These are phyloP conservation scores for Calameuta filiformis DNA, from an alignment of 2,888 invertebrate genomes.

Conservation along the genomic window DNA sequence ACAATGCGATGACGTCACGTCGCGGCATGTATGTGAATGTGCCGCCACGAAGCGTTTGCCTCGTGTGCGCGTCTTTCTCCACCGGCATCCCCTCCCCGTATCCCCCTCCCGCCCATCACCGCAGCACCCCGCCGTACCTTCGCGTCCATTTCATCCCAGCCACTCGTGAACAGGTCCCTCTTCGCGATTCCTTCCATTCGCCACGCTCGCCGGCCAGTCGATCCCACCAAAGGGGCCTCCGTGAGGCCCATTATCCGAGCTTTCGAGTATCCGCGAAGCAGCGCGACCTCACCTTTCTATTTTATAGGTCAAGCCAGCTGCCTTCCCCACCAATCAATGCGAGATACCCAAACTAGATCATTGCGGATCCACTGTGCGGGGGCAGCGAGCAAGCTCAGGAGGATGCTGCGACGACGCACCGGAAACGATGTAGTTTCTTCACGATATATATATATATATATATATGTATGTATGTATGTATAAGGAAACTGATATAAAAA, in stretches of 20 bases:
- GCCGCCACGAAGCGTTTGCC: conserved; percentile 52
- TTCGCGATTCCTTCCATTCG: conserved; percentile 11
- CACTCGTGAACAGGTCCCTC: background rate
- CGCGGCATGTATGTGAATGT: conserved; percentile 60
- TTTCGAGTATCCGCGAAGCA: background rate
- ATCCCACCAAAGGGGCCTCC: no score
- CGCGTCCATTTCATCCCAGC: conserved; percentile 21
- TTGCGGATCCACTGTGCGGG: no score
- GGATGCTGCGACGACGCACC: no score
- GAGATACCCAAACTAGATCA: no score
- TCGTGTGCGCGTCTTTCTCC: conserved; percentile 33
- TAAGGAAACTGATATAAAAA: no score
- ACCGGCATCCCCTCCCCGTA: conserved; percentile 21
- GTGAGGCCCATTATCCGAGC: background rate
- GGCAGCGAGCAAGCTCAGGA: no score
- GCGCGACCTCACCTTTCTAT: no score
- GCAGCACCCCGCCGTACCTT: conserved; percentile 14
- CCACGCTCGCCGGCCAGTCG: background rate
- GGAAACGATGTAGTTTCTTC: no score
- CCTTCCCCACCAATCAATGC: no score
- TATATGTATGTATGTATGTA: no score
- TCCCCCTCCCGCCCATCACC: conserved; percentile 25
- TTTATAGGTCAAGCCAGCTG: no score
- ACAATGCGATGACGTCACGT: conserved; percentile 66
- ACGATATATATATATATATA: no score